These are phyloP conservation scores for Dromococcyx pavoninus DNA, from an alignment of 2,797 vertebrate genomes.

Conservation along the genomic window DNA sequence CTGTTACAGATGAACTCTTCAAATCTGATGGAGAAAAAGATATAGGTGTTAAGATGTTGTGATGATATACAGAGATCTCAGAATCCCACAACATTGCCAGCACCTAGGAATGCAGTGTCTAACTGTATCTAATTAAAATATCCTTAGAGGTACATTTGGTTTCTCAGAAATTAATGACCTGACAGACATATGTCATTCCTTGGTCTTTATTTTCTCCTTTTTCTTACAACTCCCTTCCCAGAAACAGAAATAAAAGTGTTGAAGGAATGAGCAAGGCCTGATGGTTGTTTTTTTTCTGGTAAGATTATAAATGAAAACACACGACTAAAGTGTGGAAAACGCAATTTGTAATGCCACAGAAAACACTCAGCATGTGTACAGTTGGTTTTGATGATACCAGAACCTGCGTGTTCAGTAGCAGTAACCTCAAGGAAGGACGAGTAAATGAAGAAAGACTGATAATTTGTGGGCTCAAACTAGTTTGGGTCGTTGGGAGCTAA, in stretches of 20 bases:
- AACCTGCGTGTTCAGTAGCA: background rate
- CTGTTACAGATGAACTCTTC: background rate
- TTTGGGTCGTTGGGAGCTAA: background rate
- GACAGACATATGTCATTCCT: background rate
- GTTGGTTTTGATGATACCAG: background rate
- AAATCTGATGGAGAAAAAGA: background rate
- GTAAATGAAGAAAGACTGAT: conserved; percentile 7
- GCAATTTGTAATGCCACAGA: background rate
- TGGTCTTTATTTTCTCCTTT: background rate
- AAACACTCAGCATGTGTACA: background rate
- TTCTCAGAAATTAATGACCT: conserved; percentile 10
- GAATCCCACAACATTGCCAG: background rate
- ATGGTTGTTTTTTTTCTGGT: background rate
- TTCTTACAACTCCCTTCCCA: background rate
- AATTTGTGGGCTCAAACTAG: background rate
- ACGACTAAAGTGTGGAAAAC: conserved; percentile 30
- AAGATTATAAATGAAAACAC: background rate
- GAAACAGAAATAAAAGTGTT: background rate
- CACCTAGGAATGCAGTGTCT: background rate
- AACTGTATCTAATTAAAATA: background rate
- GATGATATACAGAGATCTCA: background rate
- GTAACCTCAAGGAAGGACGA: conserved; percentile 21
- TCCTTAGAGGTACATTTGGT: background rate
- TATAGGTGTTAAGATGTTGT: background rate
- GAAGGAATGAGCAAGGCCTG: background rate